These are phyloP conservation scores for Theonella swinhoei DNA, from an alignment of 37 sponge, comb jelly and placozoan species.

Conservation along the genomic window DNA sequence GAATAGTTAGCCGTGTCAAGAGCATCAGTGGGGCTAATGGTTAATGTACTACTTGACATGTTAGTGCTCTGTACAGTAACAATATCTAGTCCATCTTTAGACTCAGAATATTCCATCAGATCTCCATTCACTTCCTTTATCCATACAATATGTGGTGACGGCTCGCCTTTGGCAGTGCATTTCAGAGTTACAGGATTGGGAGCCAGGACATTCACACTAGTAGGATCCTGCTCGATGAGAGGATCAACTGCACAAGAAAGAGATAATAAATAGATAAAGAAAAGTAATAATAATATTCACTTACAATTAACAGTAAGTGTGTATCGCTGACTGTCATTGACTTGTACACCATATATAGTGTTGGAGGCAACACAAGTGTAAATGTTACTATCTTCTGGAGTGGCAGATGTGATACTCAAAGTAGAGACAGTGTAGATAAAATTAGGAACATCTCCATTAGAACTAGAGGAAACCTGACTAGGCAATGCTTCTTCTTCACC, in stretches of 20 bases:
- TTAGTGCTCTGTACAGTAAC: background rate
- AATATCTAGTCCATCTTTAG: background rate
- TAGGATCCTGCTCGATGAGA: background rate
- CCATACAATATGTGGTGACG: constrained; percentile 44
- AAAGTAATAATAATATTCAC: background rate
- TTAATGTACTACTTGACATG: constrained; percentile 43
- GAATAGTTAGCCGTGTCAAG: constrained; percentile 46
- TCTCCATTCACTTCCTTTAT: constrained; percentile 23
- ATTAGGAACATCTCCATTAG: no score
- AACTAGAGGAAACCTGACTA: background rate
- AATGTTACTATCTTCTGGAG: constrained; percentile 40
- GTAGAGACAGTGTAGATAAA: no score
- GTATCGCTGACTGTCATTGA: background rate
- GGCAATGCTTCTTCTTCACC: no score
- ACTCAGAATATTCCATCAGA: background rate
- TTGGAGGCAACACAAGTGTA: constrained; percentile 48
- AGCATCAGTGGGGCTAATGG: background rate
- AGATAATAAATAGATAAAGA: background rate
- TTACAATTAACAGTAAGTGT: constrained; percentile 22
- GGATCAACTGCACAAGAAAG: constrained; percentile 41
- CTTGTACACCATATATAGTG: background rate
- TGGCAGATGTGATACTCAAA: no score
- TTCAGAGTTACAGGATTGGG: constrained; percentile 16
- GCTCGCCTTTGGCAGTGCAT: constrained; percentile 41
- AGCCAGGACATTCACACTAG: background rate